Evolutionary conservation across 2,113 vertebrate genomes (phyloP).

Genomic region (Solea solea): DNA sequence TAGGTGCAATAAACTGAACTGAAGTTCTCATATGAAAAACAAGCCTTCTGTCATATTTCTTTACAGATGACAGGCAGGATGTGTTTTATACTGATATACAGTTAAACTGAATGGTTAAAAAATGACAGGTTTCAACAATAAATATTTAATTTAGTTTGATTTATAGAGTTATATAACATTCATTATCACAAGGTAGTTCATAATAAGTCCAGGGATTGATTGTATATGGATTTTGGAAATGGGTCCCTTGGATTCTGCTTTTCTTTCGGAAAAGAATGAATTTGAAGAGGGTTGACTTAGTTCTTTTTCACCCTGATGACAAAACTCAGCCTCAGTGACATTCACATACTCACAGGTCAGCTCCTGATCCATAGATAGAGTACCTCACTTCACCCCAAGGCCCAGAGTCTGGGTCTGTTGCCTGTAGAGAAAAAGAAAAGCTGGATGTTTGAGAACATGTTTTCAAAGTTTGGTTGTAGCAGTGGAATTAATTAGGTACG

Average conservation of each 20-base stretch:
- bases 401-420: conserved; percentile 93
- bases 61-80: conserved; percentile 20
- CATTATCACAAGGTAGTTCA: not conserved
- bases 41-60: conserved; percentile 14
- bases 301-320: not conserved
- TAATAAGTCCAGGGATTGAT: too few relatives aligned
- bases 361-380: conserved; percentile 91
- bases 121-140: too few relatives aligned
- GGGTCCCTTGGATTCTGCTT: too few relatives aligned
- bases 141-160: too few relatives aligned
- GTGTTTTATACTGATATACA: conserved; percentile 6
- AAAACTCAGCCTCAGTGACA: not conserved
- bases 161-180: too few relatives aligned
- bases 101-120: not conserved
- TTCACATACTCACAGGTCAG: conserved; percentile 90
- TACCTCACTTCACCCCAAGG: conserved; percentile 96
- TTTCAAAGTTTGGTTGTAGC: not conserved
- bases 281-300: not conserved
- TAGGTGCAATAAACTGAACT: conserved; percentile 37
- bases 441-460: conserved; percentile 3
- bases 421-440: conserved; percentile 77
- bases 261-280: too few relatives aligned
- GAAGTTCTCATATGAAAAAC: conserved; percentile 37
- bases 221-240: too few relatives aligned
- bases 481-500: not conserved